phyloP scores from a whole-genome alignment of 2,113 vertebrate species.

The Peucedramus taeniatus region DNA sequence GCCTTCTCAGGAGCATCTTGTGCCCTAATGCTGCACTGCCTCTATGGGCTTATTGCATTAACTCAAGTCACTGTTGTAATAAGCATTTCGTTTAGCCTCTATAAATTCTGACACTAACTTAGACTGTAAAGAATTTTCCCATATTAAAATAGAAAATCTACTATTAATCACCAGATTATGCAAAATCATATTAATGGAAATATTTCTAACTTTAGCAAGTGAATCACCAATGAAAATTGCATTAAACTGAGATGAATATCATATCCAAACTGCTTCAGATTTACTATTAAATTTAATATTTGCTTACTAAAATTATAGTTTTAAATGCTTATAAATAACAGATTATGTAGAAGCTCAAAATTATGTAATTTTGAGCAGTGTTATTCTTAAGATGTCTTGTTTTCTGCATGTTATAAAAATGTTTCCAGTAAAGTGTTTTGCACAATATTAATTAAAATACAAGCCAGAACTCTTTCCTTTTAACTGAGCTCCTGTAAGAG shows the following conservation, averaged over 20 bases:
- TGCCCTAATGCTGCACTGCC: not conserved
- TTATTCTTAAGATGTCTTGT: not conserved
- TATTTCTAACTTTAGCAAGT: not conserved
- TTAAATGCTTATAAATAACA: not conserved
- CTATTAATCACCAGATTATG: slow-evolving; percentile 23
- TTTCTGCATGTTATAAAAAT: not conserved
- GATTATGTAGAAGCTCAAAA: not conserved
- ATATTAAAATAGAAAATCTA: not conserved
- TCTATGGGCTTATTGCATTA: not conserved
- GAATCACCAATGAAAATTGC: not conserved
- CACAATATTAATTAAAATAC: not conserved
- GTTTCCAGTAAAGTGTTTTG: not conserved
- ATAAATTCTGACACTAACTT: slow-evolving; percentile 5
- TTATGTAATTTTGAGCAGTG: not conserved
- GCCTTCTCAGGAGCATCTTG: not conserved
- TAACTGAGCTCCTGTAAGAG: not conserved
- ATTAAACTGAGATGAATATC: not conserved
- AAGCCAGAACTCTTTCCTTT: not conserved
- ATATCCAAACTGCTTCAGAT: not conserved
- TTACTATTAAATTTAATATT: not conserved
- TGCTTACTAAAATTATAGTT: not conserved
- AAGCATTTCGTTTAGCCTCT: not conserved
- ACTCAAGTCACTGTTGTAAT: not conserved
- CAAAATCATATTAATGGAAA: not conserved
- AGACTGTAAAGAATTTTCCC: not conserved